Evolutionary conservation across 1,140 invertebrate genomes (phyloP).

Genomic region (Cydia splendana): DNA sequence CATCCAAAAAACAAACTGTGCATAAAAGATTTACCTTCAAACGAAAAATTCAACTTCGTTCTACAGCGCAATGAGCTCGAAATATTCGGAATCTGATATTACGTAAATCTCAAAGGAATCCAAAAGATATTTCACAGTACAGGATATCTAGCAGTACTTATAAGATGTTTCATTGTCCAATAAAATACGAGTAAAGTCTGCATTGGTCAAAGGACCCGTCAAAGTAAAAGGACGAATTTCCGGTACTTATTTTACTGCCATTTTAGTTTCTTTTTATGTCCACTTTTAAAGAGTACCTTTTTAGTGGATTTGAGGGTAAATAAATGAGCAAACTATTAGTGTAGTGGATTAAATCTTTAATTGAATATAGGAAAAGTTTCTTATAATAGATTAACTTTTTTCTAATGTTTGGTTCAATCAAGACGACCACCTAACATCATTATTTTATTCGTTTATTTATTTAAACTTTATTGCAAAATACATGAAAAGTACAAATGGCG

Average conservation of each 20-base stretch:
- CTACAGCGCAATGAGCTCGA: neutral
- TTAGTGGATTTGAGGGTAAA: slow-evolving; percentile 10
- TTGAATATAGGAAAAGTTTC: too few relatives aligned
- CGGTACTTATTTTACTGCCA: slow-evolving; percentile 1
- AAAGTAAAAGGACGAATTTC: slow-evolving; percentile 20
- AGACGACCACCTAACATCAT: too few relatives aligned
- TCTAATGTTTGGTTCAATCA: too few relatives aligned
- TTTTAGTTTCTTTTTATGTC: slow-evolving; percentile 27
- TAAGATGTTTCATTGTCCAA: slow-evolving; percentile 10
- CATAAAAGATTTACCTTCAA: neutral
- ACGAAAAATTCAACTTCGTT: neutral
- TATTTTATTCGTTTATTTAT: too few relatives aligned
- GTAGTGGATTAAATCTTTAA: too few relatives aligned
- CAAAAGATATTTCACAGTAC: neutral
- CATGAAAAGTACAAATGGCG: too few relatives aligned
- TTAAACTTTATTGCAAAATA: too few relatives aligned
- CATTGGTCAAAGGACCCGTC: slow-evolving; percentile 1
- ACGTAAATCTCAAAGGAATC: neutral
- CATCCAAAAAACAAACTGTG: neutral
- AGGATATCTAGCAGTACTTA: neutral
- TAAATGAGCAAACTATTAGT: neutral
- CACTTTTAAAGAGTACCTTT: neutral
- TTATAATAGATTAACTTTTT: too few relatives aligned
- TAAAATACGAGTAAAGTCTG: slow-evolving; percentile 33
- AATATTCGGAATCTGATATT: neutral